Evolutionary conservation across 2,113 vertebrate genomes (phyloP).

Genomic region (Lucifuga dentata): DNA sequence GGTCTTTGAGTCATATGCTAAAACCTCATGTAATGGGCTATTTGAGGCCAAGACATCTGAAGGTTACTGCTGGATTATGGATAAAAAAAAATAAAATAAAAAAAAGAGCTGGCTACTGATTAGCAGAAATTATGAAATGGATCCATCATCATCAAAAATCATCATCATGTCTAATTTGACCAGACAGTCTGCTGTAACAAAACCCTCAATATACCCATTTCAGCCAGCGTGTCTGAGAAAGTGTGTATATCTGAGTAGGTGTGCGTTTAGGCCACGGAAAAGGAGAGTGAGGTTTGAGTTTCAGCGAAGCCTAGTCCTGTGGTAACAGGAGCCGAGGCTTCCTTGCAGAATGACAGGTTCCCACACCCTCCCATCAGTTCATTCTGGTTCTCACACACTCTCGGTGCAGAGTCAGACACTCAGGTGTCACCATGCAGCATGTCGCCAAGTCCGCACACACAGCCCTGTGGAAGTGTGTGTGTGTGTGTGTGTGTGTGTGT

Average conservation of each 20-base stretch:
- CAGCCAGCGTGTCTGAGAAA: slow-evolving; percentile 33
- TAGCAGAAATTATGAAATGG: neutral
- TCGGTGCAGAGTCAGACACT: slow-evolving; percentile 15
- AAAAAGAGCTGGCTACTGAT: neutral
- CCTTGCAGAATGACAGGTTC: slow-evolving; percentile 71
- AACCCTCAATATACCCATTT: slow-evolving; percentile 26
- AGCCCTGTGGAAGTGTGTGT: neutral
- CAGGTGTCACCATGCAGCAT: slow-evolving; percentile 29
- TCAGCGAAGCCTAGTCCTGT: slow-evolving; percentile 55
- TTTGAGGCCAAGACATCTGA: slow-evolving; percentile 4
- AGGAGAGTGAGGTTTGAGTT: slow-evolving; percentile 49
- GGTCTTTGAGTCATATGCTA: slow-evolving; percentile 6
- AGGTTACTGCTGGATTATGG: slow-evolving; percentile 7
- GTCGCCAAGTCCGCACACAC: neutral
- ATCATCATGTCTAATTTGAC: slow-evolving; percentile 11
- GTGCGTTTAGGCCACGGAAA: slow-evolving; percentile 42
- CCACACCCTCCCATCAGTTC: slow-evolving; percentile 68
- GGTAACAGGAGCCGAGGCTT: slow-evolving; percentile 71
- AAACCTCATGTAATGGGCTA: slow-evolving; percentile 15
- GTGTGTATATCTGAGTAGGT: slow-evolving; percentile 39
- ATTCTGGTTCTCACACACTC: slow-evolving; percentile 57
- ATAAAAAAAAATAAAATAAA: neutral
- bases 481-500: neutral
- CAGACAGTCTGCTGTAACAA: slow-evolving; percentile 12
- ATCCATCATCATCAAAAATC: slow-evolving; percentile 14